A percentile compares a stretch with the other conserved stretches of the same genome.
phyloP scores from a whole-genome alignment of 2,888 invertebrate genomes.

The Himalopsyche anomala region DNA sequence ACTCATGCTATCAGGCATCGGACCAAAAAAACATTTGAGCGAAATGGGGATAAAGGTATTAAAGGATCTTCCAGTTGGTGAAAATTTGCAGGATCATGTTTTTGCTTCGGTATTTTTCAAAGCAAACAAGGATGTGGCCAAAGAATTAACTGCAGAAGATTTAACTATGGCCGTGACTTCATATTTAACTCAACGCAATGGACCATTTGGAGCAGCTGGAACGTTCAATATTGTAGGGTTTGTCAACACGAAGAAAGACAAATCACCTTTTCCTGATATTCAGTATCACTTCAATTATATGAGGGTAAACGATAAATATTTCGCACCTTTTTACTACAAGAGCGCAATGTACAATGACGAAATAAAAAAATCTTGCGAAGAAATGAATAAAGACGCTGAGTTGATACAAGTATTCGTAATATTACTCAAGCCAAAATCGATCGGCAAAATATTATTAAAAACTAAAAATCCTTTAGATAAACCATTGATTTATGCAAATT shows the following conservation, averaged over 20 bases:
- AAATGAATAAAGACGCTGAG: constrained; percentile 66
- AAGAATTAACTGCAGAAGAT: constrained; percentile 41
- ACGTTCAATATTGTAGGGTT: constrained; percentile 66
- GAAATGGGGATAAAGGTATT: constrained; percentile 70
- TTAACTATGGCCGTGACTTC: constrained; percentile 24
- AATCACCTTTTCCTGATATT: constrained; percentile 67
- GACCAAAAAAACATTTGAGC: constrained; percentile 71
- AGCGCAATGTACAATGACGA: constrained; percentile 68
- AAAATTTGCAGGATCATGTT: constrained; percentile 78
- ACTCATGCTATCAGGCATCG: constrained; percentile 76
- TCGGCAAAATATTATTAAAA: constrained; percentile 81
- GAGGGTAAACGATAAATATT: constrained; percentile 61
- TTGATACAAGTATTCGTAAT: constrained; percentile 73
- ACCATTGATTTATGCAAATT: constrained; percentile 79
- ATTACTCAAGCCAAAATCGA: constrained; percentile 82
- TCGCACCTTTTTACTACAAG: constrained; percentile 46
- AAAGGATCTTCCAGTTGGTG: constrained; percentile 73
- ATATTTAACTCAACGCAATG: constrained; percentile 65
- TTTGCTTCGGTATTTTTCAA: constrained; percentile 69
- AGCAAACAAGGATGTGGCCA: constrained; percentile 61
- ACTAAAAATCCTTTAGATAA: constrained; percentile 80
- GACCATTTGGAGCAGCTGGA: constrained; percentile 68
- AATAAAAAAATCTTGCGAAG: constrained; percentile 63
- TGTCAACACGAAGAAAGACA: constrained; percentile 61
- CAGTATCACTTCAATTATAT: constrained; percentile 67